Base-by-base conservation (phyloP, 1,140 invertebrate genomes). In the Drosophila elegans region DNA sequence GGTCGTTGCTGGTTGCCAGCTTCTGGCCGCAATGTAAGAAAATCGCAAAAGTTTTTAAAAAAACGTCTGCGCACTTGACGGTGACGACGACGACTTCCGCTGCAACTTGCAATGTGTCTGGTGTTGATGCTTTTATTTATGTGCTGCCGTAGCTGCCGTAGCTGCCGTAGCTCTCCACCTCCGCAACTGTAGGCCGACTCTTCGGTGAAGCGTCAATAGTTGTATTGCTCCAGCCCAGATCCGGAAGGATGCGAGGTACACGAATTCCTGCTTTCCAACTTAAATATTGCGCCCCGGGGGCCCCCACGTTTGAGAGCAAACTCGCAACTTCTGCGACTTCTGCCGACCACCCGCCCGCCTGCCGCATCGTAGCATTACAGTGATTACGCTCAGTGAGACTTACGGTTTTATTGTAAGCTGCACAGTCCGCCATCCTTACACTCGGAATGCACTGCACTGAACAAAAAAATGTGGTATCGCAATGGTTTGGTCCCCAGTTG, bases 41-140 rank as follows among this genome's bases (percentile, higher is more conserved):
- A 82, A 82, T 82, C 86, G 72, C 68, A 77, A 88, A 88, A 88
- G 84, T 88, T 88, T 89, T 45, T 63, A 73, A 13, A 82, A 86
- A 73, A 86, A 86, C 78, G 81, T 78, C 71, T 73, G 79, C 76
- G 84, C 83, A 79, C 83, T 88, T 88, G 74, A 67, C 72, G 71
- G 32, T 75, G 81, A 81, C 83, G 79, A 41, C 71, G 76, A 83
- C 83, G 79, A 89, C 85, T 89, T 90, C 83, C 84, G 79, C 72
- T 80, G 84, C 85, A 90, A 80, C 76, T 72, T 84, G 80, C 85
- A 72, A 69, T 78, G 68, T 78, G 84, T 75, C 84, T 89, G 82
- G 74, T 82, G 82, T 88, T 86, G 82, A 86, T 86, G 82, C 83
- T 73, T 79, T 88, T 80, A 88, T 86, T 86, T 84, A 83, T 79